Evolutionary conservation across 2,797 vertebrate species (phyloP), one percentile per base, ranked within the genome.

Genomic region (Chelon auratus): DNA sequence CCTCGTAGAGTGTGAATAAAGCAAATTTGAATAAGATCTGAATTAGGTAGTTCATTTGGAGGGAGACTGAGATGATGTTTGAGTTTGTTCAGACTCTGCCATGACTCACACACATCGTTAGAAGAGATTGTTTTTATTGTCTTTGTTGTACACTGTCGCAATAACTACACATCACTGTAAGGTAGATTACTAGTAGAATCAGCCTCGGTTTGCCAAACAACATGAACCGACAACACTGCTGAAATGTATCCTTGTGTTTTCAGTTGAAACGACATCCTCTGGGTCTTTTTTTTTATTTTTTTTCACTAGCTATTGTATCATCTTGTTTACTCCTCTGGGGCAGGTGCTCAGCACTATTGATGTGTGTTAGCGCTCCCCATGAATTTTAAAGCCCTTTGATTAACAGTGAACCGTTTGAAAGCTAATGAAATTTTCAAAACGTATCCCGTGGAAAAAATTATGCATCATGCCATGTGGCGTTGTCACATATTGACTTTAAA

Each of bases 401-500:
- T 82, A 85, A 84, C 72, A 75, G 48, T 20, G 64, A 84, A 65
- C 52, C 36, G 47, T 22, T 58, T 62, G 76, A 76, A 72, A 51
- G 71, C 80, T 85, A 81, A 89, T 89, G 64, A 81, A 78, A 84
- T 86, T 80, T 78, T 59, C 61, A 55, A 79, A 66, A 60, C 1
- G 4, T 56, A 61, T 69, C 56, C 55, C 52, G 52, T 47, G 37
- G 51, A 73, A 78, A 67, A 30, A 52, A 54, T 3, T 22, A 77
- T 80, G 66, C 76, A 66, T 75, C 74, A 40, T 61, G 56, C 17
- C 59, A 39, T 77, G 70, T 61, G 47, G 72, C 51, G 40, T 67
- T 80, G 70, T 89, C 78, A 89, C 80, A 87, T 91, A 88, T 88
- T 80, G 88, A 89, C 77, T 86, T 62, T 8, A 72, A 87, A 84